Base-by-base conservation (phyloP, 2,888 invertebrate genomes). In the Nymphalis c-album region DNA sequence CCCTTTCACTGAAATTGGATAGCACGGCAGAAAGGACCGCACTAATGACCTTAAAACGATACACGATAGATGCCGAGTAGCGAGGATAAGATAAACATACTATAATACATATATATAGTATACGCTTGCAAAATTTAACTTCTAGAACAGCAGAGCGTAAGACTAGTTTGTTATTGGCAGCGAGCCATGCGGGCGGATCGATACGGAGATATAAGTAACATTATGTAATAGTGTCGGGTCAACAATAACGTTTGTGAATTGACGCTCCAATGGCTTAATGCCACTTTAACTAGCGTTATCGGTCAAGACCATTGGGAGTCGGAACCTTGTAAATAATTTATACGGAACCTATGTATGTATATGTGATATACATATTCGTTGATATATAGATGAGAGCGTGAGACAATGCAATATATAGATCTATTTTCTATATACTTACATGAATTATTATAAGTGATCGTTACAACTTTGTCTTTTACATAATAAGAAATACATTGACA, bases 171-270 rank as follows among this genome's bases (percentile, higher is more conserved):
- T 82, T 84, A 85, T 85, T 91, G 91, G 91, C 91, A 84, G 78
- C 71, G 83, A 83, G 90, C 91, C 91, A 90, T 85, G 80, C 80
- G 82, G 79, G 75, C 75, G 76, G 90, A 87, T 90, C 91, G 88
- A 91, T 91, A 87, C 79, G 78, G 78, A 77, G 79, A 77, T 73
- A 78, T 79, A 80, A 85, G 82, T 84, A 83, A 81, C 76, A 80
- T 90, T 89, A 88, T 84, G 85, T 88, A 90, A 90, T 74, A 78
- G 73, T 71, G 71, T 71, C 73, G 77, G 78, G 80, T 81, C 80
- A 82, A 82, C 82, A 83, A 81, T 84, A 81, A 82, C 79, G 71
- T 68, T 64, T 70, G 72, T 75, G 71, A 69, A 70, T 63, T 70
- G 70, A 68, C 60, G 67, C 66, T 55, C 61, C 69, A 65, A 70